Evolutionary conservation across 2,113 vertebrate genomes (phyloP).

Genomic region (Sinocyclocheilus maitianheensis): DNA sequence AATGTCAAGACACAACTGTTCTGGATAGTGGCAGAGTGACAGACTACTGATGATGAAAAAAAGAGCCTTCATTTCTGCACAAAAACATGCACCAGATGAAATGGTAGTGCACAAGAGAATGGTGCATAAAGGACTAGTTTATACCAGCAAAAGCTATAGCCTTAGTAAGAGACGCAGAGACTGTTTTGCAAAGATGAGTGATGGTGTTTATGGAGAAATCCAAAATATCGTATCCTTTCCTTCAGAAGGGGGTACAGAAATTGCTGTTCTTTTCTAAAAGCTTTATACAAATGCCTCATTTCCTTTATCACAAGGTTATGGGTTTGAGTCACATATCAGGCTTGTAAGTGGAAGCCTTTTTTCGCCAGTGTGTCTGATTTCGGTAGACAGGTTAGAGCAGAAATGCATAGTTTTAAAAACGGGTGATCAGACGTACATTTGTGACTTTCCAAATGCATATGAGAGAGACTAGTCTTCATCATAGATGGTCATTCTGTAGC

Average conservation of each 20-base stretch:
- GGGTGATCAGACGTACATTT: neutral
- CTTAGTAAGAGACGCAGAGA: conserved; percentile 17
- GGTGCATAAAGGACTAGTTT: conserved; percentile 16
- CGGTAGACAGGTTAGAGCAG: neutral
- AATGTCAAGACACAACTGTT: conserved; percentile 27
- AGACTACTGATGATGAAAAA: conserved; percentile 10
- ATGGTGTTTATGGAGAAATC: conserved; percentile 29
- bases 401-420: conserved; percentile 9
- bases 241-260: conserved; percentile 17
- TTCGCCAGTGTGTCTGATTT: neutral
- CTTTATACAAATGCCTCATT: neutral
- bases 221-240: neutral
- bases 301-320: conserved; percentile 12
- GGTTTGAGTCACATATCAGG: neutral
- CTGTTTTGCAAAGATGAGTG: conserved; percentile 14
- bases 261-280: neutral
- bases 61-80: conserved; percentile 30
- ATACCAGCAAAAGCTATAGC: conserved; percentile 19
- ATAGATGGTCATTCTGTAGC: too few relatives aligned
- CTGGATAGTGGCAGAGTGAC: conserved; percentile 27
- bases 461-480: neutral
- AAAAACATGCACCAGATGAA: conserved; percentile 1
- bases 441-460: conserved; percentile 10
- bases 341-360: neutral
- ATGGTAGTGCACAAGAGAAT: conserved; percentile 1